Evolutionary conservation across 2,888 invertebrate species (phyloP), one percentile per base, ranked within the genome.

Genomic region (Unio pictorum): DNA sequence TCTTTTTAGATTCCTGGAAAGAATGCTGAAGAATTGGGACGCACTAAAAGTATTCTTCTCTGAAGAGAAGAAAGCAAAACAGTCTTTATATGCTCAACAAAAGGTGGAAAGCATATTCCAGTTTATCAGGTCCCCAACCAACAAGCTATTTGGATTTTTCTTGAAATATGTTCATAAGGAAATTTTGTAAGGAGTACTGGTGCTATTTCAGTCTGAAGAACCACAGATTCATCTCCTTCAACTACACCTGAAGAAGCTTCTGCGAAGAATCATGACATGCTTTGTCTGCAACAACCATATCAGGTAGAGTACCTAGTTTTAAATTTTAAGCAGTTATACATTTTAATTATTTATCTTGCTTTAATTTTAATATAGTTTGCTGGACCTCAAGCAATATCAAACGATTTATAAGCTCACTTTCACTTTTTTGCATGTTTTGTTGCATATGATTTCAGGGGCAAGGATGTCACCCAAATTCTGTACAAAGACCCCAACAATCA

Each of bases 61-160:
- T 23, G 23, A 23, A 23, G 23, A 23, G 23, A 23, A 23, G 23
- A 23, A 23, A 23, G 23, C 23, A 23, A 23, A 23, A 23, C 23
- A 65, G 28, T 62, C 61, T 28, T 63, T 69, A 18, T 72, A 74
- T 69, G 72, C 67, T n/a, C 69, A 74, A 58, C 68, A 64, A 26
- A 72, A 69, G 61, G 69, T 71, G 0, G 68, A 71, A 11, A 56
- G 58, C 20, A 68, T 73, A 34, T 63, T 55, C 57, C 6, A 30
- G 20, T 75, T 73, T 62, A 34, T 74, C 23, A 58, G 60, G n/a
- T 74, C 74, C 26, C 76, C 76, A 26, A 73, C 73, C 11, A 74
- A 74, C 61, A 69, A 71, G 26, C 61, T 75, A 26, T 76, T 70
- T 68, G 60, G 64, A n/a, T 15, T 76, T n/a, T 76, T 78, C 55